phyloP scores from a whole-genome alignment of 2,113 vertebrate species.

The Galbula dea region DNA sequence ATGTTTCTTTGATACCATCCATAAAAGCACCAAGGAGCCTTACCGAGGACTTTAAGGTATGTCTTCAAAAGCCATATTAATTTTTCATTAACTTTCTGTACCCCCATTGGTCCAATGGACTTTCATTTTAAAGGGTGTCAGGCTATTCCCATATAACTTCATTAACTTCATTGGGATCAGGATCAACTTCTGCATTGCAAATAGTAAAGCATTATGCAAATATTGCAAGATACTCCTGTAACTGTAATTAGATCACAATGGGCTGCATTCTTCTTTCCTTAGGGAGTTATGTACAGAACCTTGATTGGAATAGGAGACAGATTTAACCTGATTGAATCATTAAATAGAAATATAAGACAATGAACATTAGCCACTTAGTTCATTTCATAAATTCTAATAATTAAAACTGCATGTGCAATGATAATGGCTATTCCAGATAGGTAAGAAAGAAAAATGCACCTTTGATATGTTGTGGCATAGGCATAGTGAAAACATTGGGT shows the following conservation, averaged over 20 bases:
- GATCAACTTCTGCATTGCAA: background rate
- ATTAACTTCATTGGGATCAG: background rate
- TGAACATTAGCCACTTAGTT: constrained; percentile 42
- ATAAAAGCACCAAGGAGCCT: background rate
- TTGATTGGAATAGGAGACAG: constrained; percentile 27
- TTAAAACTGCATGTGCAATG: constrained; percentile 65
- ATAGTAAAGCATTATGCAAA: background rate
- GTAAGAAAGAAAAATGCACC: constrained; percentile 18
- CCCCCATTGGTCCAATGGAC: background rate
- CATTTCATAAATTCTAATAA: constrained; percentile 42
- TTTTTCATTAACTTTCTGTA: background rate
- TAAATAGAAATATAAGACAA: constrained; percentile 42
- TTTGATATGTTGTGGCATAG: constrained; percentile 41
- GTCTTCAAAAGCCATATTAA: background rate
- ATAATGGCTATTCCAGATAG: constrained; percentile 38
- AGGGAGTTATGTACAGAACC: background rate
- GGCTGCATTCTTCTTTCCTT: background rate
- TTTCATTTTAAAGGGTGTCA: background rate
- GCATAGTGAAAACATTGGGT: constrained; percentile 29
- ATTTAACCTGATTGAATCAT: constrained; percentile 35
- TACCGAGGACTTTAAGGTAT: background rate
- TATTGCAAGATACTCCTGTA: background rate
- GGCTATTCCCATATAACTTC: background rate
- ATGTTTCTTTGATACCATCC: background rate
- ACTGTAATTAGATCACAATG: background rate